These are phyloP conservation scores for Coregonus suidteri DNA, from an alignment of 2,797 vertebrate species.

Conservation along the genomic window DNA sequence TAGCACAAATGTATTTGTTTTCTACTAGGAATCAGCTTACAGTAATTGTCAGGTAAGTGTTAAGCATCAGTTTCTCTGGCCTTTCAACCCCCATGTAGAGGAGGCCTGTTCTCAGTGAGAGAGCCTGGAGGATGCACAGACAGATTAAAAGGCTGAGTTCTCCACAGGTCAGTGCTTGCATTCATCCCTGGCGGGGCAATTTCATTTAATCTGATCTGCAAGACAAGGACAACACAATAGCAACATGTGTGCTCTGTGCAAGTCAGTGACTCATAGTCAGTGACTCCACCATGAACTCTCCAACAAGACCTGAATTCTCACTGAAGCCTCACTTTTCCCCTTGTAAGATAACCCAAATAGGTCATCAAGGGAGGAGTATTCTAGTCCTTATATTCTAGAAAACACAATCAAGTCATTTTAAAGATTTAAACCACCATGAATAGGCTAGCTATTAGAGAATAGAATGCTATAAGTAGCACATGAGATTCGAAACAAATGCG, in stretches of 20 bases:
- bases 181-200: slow-evolving; percentile 13
- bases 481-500: neutral
- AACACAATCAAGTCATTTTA: neutral
- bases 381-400: neutral
- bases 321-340: slow-evolving; percentile 7
- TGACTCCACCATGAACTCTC: slow-evolving; percentile 1
- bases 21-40: slow-evolving; percentile 15
- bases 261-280: slow-evolving; percentile 35
- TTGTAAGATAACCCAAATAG: neutral
- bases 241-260: slow-evolving; percentile 1
- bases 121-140: slow-evolving; percentile 4
- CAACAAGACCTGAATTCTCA: slow-evolving; percentile 46
- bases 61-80: slow-evolving; percentile 24
- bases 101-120: slow-evolving; percentile 20
- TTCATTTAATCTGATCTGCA: slow-evolving; percentile 52
- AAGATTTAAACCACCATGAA: neutral
- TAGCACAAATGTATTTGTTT: neutral
- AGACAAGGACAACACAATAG: slow-evolving; percentile 45
- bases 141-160: slow-evolving; percentile 33
- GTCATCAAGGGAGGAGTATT: neutral
- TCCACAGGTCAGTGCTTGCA: slow-evolving; percentile 30
- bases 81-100: slow-evolving; percentile 3
- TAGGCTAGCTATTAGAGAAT: neutral
- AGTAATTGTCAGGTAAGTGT: slow-evolving; percentile 34
- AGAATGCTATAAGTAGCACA: neutral